Evolutionary conservation across 2,113 vertebrate species (phyloP), one percentile per base, ranked within the genome.

Genomic region (Scalopus aquaticus): DNA sequence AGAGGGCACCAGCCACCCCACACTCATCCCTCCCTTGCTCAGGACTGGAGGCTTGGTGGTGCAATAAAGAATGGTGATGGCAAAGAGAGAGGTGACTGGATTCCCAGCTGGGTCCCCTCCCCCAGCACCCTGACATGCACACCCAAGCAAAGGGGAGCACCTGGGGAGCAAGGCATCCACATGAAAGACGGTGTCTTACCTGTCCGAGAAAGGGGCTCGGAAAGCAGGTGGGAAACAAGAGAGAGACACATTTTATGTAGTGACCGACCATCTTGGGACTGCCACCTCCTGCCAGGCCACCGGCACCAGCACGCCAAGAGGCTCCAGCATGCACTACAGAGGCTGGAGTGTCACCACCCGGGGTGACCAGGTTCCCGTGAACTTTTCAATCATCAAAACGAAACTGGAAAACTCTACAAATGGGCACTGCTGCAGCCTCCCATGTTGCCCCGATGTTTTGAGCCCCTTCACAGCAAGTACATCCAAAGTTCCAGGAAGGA

Each of bases 171-270:
- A 19, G 24, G 20, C 78, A 83, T 17, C 81, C 51, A 24, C 15
- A 56, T 58, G 82, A 74, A 85, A 94, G 79, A 67, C 0, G 11
- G 0, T 19, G 17, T 96, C 98, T 98, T 98, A 98, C 98, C 98
- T 98, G 98, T 93, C 84, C 95, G 39, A 73, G 32, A 96, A 95
- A 93, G 67, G 0, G 0, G 96, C 97, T 98, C 91, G 86, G 96
- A 88, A 97, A 97, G 97, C 97, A 98, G 94, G 73, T 79, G 93
- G 97, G 83, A 97, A 95, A 96, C 8, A 9, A 97, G 96, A 98
- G 94, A 98, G 89, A 98, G 20, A 98, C 32, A 97, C 49, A 88
- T 81, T 97, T 96, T 91, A 69, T 87, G 74, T 92, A 87, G 80
- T 30, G 94, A 89, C 96, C 74, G 65, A 13, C 17, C 65, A 44